Base-by-base conservation (phyloP, 2,888 invertebrate species). In the Danaus chrysippus region DNA sequence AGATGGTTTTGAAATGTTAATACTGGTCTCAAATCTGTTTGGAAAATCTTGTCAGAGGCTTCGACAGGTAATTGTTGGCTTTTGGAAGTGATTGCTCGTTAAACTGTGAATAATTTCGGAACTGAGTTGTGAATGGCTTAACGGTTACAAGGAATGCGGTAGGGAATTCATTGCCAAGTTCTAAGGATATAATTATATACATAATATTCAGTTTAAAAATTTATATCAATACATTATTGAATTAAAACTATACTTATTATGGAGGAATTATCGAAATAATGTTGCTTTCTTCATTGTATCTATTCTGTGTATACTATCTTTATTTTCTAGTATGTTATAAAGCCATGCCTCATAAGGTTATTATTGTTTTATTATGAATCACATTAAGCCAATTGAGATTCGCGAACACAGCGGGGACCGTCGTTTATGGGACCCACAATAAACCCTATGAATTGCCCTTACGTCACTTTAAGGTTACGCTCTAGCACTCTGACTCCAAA, bases 1-100 rank as follows among this genome's bases (percentile, higher is more conserved):
- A 64, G 64, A 61, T 49, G 55, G 59, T 58, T 71, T 76, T 74
- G 70, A 71, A 62, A 75, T 76, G 75, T 65, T 71, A 74, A 74
- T 75, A 65, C 68, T 55, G 62, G 64, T 68, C 67, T 70, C 70
- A 72, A 73, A 65, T 65, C 63, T 68, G 64, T 70, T 65, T 65
- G 60, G 59, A 71, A 49, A 73, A 71, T 65, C 64, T 66, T 65
- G 66, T 65, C 59, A 54, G 62, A 61, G 64, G 46, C 52, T 56
- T 59, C 64, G 63, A 65, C 61, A 61, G 63, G 64, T 66, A 68
- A 68, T 70, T 68, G 67, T 70, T 63, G 58, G 61, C 65, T 60
- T 59, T 63, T 41, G 54, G 53, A 53, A 54, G 49, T 17, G 61
- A 59, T 56, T 42, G 54, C 54, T 63, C 42, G 55, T 49, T 56